These are phyloP conservation scores for Flabesymbios commensalis DNA, from an alignment of 2,888 invertebrate genomes.

Conservation along the genomic window DNA sequence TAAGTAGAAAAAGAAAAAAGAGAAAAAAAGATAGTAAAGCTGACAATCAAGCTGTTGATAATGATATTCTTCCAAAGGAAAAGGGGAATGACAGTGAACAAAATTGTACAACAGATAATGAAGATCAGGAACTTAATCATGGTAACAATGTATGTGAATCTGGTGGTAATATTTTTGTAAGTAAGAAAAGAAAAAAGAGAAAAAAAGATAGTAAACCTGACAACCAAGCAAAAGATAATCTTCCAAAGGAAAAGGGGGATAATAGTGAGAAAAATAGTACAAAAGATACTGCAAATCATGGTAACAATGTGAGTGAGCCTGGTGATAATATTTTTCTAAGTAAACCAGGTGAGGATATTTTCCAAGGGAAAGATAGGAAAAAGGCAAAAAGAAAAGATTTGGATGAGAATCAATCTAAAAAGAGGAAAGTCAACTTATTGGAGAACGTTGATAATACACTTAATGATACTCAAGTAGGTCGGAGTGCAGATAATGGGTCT, in stretches of 20 bases:
- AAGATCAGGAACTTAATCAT: neutral
- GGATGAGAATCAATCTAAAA: neutral
- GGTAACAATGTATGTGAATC: neutral
- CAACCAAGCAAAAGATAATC: neutral
- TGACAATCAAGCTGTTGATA: neutral
- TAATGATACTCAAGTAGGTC: neutral
- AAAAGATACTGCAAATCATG: neutral
- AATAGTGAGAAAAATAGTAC: neutral
- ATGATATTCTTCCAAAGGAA: neutral
- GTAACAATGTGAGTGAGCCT: neutral
- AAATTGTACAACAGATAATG: neutral
- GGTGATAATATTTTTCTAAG: neutral
- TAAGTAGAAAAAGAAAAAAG: constrained; percentile 38
- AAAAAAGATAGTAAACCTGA: neutral
- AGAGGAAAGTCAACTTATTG: neutral
- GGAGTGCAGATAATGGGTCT: neutral
- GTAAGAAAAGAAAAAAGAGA: neutral
- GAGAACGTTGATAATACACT: neutral
- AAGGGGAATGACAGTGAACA: neutral
- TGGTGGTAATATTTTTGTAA: neutral
- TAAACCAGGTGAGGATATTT: neutral
- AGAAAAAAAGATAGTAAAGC: constrained; percentile 32
- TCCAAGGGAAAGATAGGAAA: neutral
- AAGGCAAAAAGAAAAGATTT: neutral
- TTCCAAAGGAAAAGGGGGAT: neutral